These are phyloP conservation scores for Smutsia gigantea DNA, from an alignment of 2,797 vertebrate genomes.

Conservation along the genomic window DNA sequence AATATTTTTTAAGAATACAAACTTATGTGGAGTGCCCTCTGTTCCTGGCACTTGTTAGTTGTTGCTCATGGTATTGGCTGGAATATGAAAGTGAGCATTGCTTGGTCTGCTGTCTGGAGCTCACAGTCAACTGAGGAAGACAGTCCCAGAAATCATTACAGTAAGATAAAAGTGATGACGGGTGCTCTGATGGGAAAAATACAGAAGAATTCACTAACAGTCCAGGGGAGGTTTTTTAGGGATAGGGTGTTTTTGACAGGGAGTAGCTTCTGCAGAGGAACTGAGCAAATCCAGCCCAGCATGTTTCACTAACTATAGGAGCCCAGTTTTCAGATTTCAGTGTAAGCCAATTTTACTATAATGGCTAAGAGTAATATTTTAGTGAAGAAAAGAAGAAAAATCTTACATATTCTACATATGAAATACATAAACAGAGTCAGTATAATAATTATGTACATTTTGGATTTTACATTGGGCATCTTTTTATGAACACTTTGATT, in stretches of 20 bases:
- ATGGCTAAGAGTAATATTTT: background rate
- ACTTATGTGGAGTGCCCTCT: background rate
- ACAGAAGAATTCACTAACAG: background rate
- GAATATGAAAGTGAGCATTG: background rate
- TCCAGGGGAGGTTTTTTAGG: background rate
- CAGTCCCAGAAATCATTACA: background rate
- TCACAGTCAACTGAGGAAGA: background rate
- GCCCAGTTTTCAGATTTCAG: background rate
- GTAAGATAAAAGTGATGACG: background rate
- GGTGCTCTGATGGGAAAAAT: background rate
- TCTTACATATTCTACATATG: background rate
- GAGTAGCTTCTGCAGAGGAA: background rate
- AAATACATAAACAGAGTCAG: background rate
- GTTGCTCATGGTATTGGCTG: background rate
- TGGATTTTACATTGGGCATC: constrained; percentile 14
- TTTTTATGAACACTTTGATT: constrained; percentile 44
- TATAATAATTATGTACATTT: background rate
- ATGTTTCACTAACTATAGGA: background rate
- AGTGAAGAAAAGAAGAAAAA: background rate
- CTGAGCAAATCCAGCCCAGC: background rate
- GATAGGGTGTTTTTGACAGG: background rate
- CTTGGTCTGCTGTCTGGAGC: background rate
- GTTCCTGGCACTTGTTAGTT: background rate
- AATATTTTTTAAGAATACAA: background rate
- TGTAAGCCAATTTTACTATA: background rate